Evolutionary conservation across 2,113 vertebrate species (phyloP).

Genomic region (Agapornis roseicollis): DNA sequence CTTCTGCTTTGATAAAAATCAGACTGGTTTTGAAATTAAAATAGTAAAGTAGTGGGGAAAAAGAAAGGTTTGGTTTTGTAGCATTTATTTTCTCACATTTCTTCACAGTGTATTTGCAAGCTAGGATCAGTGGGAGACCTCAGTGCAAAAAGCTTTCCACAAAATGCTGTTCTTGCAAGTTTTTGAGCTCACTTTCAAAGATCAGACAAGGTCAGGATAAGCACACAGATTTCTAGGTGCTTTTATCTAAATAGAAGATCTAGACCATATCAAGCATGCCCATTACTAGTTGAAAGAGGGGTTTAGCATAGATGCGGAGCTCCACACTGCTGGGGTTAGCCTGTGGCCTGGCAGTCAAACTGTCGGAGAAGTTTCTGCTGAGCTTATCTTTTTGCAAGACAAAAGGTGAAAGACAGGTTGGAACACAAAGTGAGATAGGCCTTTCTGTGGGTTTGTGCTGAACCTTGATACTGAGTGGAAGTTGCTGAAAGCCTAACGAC

Average conservation of each 20-base stretch:
- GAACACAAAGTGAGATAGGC: not conserved
- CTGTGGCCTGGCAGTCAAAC: not conserved
- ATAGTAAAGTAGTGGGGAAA: not conserved
- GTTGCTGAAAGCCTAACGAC: not conserved
- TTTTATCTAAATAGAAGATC: not conserved
- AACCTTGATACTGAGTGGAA: not conserved
- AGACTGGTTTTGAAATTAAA: not conserved
- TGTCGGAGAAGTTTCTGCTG: not conserved
- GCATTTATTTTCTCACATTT: not conserved
- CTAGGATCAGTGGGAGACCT: not conserved
- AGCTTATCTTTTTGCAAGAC: not conserved
- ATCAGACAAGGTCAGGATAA: not conserved
- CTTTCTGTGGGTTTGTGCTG: not conserved
- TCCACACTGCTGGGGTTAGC: accelerated
- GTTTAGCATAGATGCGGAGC: not conserved
- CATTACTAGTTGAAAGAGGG: not conserved
- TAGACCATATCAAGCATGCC: not conserved
- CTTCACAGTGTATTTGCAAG: not conserved
- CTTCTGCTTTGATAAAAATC: not conserved
- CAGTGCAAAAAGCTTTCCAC: not conserved
- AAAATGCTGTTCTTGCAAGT: not conserved
- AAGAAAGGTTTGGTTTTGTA: not conserved
- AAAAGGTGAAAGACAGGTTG: accelerated
- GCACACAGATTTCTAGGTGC: not conserved
- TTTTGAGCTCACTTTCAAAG: not conserved